Evolutionary conservation across 2,797 vertebrate species (phyloP).

Genomic region (Chromis chromis): DNA sequence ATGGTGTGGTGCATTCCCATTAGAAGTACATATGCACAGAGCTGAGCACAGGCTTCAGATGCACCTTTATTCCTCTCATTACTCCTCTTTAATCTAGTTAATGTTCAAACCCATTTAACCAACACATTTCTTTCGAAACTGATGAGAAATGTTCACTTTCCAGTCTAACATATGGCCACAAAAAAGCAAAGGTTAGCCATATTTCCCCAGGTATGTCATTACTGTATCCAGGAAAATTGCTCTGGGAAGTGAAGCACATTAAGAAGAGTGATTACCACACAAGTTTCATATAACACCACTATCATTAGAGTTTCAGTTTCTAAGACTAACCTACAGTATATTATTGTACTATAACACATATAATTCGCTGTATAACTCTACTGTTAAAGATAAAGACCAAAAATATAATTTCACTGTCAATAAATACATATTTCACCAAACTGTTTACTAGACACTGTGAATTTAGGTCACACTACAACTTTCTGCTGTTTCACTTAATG

Average conservation of each 20-base stretch:
- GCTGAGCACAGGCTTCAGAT: neutral
- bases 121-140: slow-evolving; percentile 29
- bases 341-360: neutral
- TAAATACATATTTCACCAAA: no score
- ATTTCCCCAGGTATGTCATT: slow-evolving; percentile 19
- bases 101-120: neutral
- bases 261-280: neutral
- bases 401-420: no score
- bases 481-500: neutral
- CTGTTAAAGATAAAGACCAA: no score
- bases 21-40: neutral
- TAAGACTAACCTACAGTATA: neutral
- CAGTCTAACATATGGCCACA: slow-evolving; percentile 6
- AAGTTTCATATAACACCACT: neutral
- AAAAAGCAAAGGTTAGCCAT: slow-evolving; percentile 19
- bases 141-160: slow-evolving; percentile 17
- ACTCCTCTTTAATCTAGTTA: slow-evolving; percentile 32
- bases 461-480: no score
- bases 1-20: neutral
- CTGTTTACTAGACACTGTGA: no score
- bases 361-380: neutral
- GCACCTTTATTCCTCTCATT: slow-evolving; percentile 8
- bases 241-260: neutral
- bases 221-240: slow-evolving; percentile 6
- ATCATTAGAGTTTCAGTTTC: neutral